These are phyloP conservation scores for Hemiprocne comata DNA, from an alignment of 2,113 vertebrate genomes.

Conservation along the genomic window DNA sequence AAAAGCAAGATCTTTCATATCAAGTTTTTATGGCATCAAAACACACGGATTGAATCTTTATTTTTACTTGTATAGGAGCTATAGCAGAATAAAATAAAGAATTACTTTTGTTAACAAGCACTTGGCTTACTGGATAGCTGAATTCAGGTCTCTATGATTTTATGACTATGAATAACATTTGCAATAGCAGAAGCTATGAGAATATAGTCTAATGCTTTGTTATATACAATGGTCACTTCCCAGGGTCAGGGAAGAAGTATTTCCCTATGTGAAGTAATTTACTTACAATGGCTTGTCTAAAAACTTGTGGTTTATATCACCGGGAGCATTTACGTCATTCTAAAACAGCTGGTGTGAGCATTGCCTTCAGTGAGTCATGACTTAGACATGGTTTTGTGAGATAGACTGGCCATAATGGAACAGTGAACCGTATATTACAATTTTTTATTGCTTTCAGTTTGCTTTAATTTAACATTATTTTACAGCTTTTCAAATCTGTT, in stretches of 20 bases:
- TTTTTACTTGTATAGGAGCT: neutral
- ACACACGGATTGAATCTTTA: neutral
- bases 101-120: neutral
- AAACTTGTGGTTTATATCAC: neutral
- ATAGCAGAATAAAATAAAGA: neutral
- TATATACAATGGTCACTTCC: neutral
- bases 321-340: neutral
- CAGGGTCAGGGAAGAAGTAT: neutral
- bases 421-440: neutral
- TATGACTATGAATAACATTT: neutral
- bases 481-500: neutral
- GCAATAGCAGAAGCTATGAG: neutral
- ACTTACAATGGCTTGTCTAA: neutral
- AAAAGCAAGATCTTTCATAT: conserved; percentile 23
- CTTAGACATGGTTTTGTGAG: neutral
- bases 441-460: neutral
- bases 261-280: neutral
- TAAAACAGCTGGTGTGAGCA: neutral
- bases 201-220: neutral
- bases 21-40: conserved; percentile 16
- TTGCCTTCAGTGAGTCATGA: neutral
- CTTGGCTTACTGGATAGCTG: neutral
- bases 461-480: neutral
- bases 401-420: neutral
- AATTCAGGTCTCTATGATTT: neutral